Evolutionary conservation across 2,797 vertebrate genomes (phyloP).

Genomic region (Triplophysa bombifrons): DNA sequence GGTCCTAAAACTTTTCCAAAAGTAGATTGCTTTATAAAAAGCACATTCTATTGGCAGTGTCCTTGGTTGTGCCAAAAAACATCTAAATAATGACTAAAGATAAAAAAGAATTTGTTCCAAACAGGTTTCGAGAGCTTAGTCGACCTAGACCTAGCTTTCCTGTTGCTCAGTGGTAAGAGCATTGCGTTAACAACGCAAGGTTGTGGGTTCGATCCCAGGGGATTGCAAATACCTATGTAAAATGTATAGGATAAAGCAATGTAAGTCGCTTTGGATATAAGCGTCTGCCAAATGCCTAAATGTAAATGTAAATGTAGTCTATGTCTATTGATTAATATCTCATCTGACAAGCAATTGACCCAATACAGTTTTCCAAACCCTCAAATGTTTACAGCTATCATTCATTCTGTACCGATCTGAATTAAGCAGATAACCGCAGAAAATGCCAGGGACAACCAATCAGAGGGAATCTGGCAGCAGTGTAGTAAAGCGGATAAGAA

Average conservation of each 20-base stretch:
- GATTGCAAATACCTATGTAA: too few relatives aligned
- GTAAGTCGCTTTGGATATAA: too few relatives aligned
- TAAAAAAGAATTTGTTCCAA: background rate
- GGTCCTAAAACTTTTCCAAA: background rate
- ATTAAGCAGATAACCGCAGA: conserved; percentile 11
- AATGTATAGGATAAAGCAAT: too few relatives aligned
- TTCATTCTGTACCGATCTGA: conserved; percentile 14
- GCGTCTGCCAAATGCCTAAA: too few relatives aligned
- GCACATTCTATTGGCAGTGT: conserved; percentile 44
- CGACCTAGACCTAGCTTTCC: background rate
- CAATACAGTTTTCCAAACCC: background rate
- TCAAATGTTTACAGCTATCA: background rate
- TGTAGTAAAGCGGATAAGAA: conserved; percentile 38
- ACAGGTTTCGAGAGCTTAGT: background rate
- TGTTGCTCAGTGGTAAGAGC: too few relatives aligned
- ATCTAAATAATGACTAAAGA: conserved; percentile 16
- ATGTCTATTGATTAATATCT: background rate
- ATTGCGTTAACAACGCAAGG: too few relatives aligned
- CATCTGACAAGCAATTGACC: background rate
- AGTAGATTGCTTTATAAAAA: conserved; percentile 43
- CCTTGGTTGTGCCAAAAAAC: conserved; percentile 5
- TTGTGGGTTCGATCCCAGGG: too few relatives aligned
- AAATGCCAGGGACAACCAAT: conserved; percentile 24
- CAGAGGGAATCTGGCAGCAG: conserved; percentile 34
- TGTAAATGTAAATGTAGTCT: background rate